Base-by-base conservation (phyloP, 2,113 vertebrate genomes). In the Chamaea fasciata region DNA sequence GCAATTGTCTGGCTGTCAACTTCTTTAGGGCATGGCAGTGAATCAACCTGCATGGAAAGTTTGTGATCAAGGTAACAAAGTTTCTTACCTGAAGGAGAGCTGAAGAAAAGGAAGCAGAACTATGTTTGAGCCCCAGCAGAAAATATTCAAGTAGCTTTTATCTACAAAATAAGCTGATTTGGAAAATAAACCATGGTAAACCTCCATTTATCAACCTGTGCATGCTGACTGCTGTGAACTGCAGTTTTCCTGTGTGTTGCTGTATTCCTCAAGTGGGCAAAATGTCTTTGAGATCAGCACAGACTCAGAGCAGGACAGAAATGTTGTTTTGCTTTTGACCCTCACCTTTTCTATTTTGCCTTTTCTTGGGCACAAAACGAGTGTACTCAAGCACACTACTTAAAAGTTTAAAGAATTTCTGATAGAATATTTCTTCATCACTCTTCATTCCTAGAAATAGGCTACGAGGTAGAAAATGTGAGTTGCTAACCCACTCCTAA, bases 301-400 rank as follows among this genome's bases (percentile, higher is more conserved):
- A 37, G 21, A 64, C 41, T 22, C 10, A 74, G 31, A 65, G 44
- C 53, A 53, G 44, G 15, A 53, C 33, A 56, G 39, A 68, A 82
- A 60, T 10, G 12, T 6, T 46, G 5, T 8, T 73, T 83, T 63
- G 21, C 16, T 59, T 87, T 47, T 27, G 35, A 53, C 11, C 10
- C 3, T 4, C 5, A 21, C 10, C 8, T 89, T 65, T 74, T 35
- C 33, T 81, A 11, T 57, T 35, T 30, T 26, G 15, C 23, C 27
- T 91, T 68, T 44, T 63, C 46, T 44, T 79, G 15, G 46, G 31
- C 33, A 18, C 35, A 49, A 95, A 87, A 47, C 18, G 80, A 65
- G 59, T 44, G 2, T 23, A 37, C 27, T 67, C 1, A 0, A 67
- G 62, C 44, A 39, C 1, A 0, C 6, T 79, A 15, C 37, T 27